phyloP scores from a whole-genome alignment of 2,888 invertebrate species.

The Drosophila percnosoma region DNA sequence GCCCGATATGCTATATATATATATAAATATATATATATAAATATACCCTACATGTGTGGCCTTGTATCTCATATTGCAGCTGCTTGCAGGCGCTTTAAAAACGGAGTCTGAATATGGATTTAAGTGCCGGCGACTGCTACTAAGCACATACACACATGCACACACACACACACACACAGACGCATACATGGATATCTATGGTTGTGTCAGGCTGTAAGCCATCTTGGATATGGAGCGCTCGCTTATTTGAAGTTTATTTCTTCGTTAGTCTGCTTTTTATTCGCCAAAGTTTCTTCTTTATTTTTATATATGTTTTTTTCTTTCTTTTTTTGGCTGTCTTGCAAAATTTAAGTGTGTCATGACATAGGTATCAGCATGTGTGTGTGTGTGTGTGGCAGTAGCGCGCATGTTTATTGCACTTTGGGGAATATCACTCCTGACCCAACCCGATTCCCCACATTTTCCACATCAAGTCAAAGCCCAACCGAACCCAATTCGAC shows the following conservation, averaged over 20 bases:
- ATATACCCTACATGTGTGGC: constrained; percentile 6
- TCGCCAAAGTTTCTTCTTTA: constrained; percentile 39
- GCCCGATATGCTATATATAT: constrained; percentile 15
- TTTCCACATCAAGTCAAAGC: constrained; percentile 28
- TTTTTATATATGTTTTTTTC: neutral
- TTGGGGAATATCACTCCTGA: constrained; percentile 69
- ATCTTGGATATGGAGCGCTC: constrained; percentile 52
- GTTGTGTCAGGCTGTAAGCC: constrained; percentile 53
- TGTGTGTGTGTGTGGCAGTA: constrained; percentile 35
- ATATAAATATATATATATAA: constrained; percentile 8
- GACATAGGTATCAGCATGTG: constrained; percentile 51
- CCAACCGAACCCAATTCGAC: constrained; percentile 33
- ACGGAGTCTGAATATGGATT: constrained; percentile 27
- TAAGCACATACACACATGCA: constrained; percentile 40
- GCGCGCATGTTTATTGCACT: constrained; percentile 80
- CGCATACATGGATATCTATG: neutral
- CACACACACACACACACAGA: constrained; percentile 25
- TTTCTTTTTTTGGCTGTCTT: constrained; percentile 33
- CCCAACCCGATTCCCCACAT: constrained; percentile 37
- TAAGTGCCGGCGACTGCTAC: constrained; percentile 52
- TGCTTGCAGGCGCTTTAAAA: constrained; percentile 42
- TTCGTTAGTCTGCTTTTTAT: constrained; percentile 60
- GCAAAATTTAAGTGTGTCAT: constrained; percentile 65
- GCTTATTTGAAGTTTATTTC: constrained; percentile 68
- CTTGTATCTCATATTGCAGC: constrained; percentile 20